A percentile compares a stretch with the other conserved stretches of the same genome.
phyloP scores from a whole-genome alignment of 2,113 vertebrate species.

The Istiophorus platypterus region DNA sequence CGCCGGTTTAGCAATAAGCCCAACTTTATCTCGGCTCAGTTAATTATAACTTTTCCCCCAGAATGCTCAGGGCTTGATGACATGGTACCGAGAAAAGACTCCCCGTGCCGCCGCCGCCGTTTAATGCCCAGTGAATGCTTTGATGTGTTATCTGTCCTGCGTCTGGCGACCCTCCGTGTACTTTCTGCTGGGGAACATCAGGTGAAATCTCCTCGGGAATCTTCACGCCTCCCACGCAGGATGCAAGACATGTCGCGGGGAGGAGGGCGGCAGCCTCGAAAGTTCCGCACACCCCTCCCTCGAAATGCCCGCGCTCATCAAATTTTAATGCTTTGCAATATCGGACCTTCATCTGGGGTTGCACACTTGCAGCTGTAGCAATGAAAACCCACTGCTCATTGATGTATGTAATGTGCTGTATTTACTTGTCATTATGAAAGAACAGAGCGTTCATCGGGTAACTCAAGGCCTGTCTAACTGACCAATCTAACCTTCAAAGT shows the following conservation, averaged over 20 bases:
- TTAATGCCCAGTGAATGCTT: constrained; percentile 40
- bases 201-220: background rate
- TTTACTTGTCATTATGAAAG: constrained; percentile 55
- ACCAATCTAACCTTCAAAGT: constrained; percentile 84
- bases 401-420: constrained; percentile 39
- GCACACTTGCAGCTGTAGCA: background rate
- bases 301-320: background rate
- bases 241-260: background rate
- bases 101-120: constrained; percentile 19
- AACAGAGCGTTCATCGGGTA: constrained; percentile 61
- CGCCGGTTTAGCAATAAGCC: constrained; percentile 67
- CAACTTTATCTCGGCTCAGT: constrained; percentile 70
- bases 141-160: constrained; percentile 37
- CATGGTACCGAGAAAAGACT: constrained; percentile 37
- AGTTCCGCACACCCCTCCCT: background rate
- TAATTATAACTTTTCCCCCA: constrained; percentile 71
- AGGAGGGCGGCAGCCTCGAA: background rate
- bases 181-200: background rate
- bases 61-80: constrained; percentile 60
- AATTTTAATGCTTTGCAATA: background rate
- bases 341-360: background rate
- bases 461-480: constrained; percentile 73
- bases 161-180: constrained; percentile 4
- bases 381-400: constrained; percentile 25
- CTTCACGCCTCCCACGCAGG: background rate